These are phyloP conservation scores for Arizona elegans DNA, from an alignment of 2,113 vertebrate genomes.

Conservation along the genomic window DNA sequence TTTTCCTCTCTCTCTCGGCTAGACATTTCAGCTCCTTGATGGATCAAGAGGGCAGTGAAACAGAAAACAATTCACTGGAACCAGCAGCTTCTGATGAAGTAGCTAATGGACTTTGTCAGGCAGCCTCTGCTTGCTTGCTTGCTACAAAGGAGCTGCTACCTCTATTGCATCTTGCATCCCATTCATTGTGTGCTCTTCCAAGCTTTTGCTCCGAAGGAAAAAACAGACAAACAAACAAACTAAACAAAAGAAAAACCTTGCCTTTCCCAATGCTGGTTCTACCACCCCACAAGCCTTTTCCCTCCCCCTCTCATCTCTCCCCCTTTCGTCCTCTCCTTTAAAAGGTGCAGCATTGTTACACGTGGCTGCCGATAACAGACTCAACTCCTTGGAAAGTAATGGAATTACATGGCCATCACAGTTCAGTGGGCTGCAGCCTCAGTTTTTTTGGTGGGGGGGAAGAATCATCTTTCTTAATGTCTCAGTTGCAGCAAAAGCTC, in stretches of 20 bases:
- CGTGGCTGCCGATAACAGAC: constrained; percentile 58
- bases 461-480: constrained; percentile 59
- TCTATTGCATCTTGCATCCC: not conserved
- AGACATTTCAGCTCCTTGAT: constrained; percentile 20
- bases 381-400: constrained; percentile 63
- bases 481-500: constrained; percentile 1
- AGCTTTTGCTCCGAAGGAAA: not conserved
- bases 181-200: constrained; percentile 17
- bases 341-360: constrained; percentile 46
- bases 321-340: constrained; percentile 29
- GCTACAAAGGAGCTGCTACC: not conserved
- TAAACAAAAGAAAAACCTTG: not conserved
- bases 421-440: constrained; percentile 61
- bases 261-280: not conserved
- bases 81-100: constrained; percentile 26
- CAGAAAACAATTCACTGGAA: constrained; percentile 30
- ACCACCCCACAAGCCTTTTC: not conserved
- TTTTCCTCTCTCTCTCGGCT: constrained; percentile 19
- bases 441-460: constrained; percentile 32
- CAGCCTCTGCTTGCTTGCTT: constrained; percentile 19
- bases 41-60: not conserved
- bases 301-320: not conserved
- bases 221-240: not conserved
- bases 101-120: constrained; percentile 16
- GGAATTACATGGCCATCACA: constrained; percentile 61